Evolutionary conservation across 2,113 vertebrate species (phyloP).

Genomic region (Myiozetetes cayanensis): DNA sequence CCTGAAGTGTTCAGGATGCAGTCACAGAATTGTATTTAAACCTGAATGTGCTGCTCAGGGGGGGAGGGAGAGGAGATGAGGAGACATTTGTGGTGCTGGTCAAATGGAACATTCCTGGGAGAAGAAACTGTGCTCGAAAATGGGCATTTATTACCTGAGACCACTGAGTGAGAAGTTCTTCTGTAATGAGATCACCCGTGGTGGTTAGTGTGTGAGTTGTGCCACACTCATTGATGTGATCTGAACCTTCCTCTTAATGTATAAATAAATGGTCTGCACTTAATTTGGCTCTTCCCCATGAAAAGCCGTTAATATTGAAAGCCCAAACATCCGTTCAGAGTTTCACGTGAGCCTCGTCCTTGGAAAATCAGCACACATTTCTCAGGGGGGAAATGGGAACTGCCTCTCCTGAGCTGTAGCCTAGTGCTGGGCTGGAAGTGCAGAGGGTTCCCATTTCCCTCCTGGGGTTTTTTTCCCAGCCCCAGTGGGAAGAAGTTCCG

Average conservation of each 20-base stretch:
- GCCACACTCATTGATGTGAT: neutral
- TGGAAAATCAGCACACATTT: neutral
- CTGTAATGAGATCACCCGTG: neutral
- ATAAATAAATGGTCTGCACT: neutral
- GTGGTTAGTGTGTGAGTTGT: neutral
- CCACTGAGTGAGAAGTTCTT: neutral
- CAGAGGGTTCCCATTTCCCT: neutral
- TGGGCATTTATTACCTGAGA: neutral
- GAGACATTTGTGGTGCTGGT: neutral
- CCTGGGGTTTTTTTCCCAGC: constrained; percentile 60
- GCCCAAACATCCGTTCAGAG: no score
- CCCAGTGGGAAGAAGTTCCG: constrained; percentile 99
- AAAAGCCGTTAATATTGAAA: neutral
- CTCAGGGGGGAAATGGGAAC: neutral
- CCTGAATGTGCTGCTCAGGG: neutral
- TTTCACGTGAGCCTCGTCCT: neutral
- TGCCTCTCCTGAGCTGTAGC: accelerated
- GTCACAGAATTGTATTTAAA: neutral
- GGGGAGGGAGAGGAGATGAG: neutral
- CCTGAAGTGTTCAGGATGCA: neutral
- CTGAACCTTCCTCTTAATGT: neutral
- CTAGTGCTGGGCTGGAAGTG: accelerated
- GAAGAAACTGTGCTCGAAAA: neutral
- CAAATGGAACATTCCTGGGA: neutral
- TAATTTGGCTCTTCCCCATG: neutral